Base-by-base conservation (phyloP, 2,888 invertebrate species). In the Argyresthia goedartella region DNA sequence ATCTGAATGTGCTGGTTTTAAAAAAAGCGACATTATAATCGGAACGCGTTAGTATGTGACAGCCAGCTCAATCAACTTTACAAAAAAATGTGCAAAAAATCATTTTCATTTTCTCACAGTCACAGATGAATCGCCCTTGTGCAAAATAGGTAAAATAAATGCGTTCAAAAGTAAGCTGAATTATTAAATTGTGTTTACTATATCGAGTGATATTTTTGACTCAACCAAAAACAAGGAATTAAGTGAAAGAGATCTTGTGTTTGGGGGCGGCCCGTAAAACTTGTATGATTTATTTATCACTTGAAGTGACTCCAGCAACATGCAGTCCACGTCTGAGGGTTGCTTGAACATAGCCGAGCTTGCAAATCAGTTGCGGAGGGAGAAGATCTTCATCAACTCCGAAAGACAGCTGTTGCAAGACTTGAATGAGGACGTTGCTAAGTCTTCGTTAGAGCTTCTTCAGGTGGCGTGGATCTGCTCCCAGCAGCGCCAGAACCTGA, bases 381-480 rank as follows among this genome's bases (percentile, higher is more conserved):
- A 98, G 77, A 92, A 94, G 64, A 88, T 97, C 53, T 96, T 96
- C 73, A 93, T 96, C 52, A 91, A 91, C 61, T 93, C 94, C 3
- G 97, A 98, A 73, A 92, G 94, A 73, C 91, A 92, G 67, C 91
- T 94, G 73, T 90, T 95, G 66, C 92, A 93, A 63, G 89, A 89
- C 64, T 84, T 95, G 36, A 95, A 94, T 72, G 91, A 92, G 69
- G 90, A 92, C 65, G 90, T 94, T 61, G 88, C 87, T 59, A 81
- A 79, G 56, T 88, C 82, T 64, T 86, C 88, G 11, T 67, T 87
- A 57, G 88, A 89, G 61, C 74, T 90, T 57, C 80, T 89, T 57
- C 92, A 94, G 76, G 89, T 92, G 55, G 93, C 96, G 39, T 98
- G 97, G 95, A 90, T 96, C 56, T 93, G 94, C 56, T 91, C 94